phyloP scores from a whole-genome alignment of 1,140 invertebrate species.

The Drosophila arizonae region DNA sequence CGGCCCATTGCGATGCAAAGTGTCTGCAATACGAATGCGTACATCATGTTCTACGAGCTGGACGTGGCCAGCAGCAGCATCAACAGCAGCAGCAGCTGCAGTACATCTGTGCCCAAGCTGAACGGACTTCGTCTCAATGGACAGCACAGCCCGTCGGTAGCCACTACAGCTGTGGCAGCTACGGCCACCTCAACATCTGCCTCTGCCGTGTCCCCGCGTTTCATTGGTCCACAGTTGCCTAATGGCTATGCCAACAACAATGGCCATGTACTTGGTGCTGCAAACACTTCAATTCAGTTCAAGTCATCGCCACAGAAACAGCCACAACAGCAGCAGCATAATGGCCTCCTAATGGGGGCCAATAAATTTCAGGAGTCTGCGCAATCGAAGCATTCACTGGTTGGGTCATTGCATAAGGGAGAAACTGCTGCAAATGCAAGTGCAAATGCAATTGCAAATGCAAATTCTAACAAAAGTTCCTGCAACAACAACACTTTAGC shows the following conservation, averaged over 20 bases:
- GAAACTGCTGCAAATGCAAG: conserved; percentile 48
- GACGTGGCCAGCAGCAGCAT: conserved; percentile 39
- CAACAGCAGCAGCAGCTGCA: conserved; percentile 1
- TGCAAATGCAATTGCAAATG: conserved; percentile 42
- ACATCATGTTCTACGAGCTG: conserved; percentile 95
- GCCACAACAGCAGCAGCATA: conserved; percentile 43
- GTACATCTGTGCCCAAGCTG: conserved; percentile 28
- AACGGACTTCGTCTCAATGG: conserved; percentile 68
- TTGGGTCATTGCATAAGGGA: conserved; percentile 56
- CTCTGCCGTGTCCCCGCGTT: conserved; percentile 38
- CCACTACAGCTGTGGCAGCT: conserved; percentile 30
- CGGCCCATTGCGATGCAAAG: conserved; percentile 88
- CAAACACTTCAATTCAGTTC: conserved; percentile 54
- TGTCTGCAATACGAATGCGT: conserved; percentile 92
- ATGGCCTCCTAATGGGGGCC: conserved; percentile 58
- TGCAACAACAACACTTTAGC: conserved; percentile 55
- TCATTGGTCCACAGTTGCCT: conserved; percentile 75
- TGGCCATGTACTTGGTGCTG: conserved; percentile 33
- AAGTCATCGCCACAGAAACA: conserved; percentile 51
- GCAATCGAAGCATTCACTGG: conserved; percentile 59
- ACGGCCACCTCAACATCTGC: conserved; percentile 47
- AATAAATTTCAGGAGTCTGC: conserved; percentile 70
- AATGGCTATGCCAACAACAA: conserved; percentile 61
- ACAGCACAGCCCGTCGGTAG: conserved; percentile 24
- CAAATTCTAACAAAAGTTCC: conserved; percentile 77